Conservation (phyloP, 64 coral and sea anemone genomes). For the Montipora capricornis region DNA sequence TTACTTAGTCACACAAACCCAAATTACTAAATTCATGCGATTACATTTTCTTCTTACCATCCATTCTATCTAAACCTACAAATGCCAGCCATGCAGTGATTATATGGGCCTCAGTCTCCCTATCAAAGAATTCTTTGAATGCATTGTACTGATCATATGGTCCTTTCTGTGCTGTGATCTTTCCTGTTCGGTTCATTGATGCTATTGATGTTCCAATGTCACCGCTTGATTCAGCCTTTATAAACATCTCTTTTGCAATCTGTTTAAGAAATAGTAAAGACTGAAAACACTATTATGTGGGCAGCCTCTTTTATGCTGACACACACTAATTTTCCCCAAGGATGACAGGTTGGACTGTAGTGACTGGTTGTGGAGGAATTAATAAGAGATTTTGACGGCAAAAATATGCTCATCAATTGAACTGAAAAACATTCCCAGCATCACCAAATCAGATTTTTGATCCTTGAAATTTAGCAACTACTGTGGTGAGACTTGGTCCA, state of each 20-base stretch:
- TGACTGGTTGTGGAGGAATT: too few species aligned
- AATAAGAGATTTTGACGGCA: too few species aligned
- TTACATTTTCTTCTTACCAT: constrained; percentile 18
- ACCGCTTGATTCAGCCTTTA: constrained; percentile 40
- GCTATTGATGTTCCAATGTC: constrained; percentile 50
- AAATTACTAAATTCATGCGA: constrained; percentile 5
- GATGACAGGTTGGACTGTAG: too few species aligned
- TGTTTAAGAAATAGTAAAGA: not conserved
- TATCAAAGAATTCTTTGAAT: constrained; percentile 49
- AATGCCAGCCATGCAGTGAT: constrained; percentile 49
- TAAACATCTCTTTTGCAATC: constrained; percentile 45
- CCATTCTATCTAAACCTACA: constrained; percentile 10
- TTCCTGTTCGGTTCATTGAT: constrained; percentile 55
- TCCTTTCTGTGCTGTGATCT: constrained; percentile 45
- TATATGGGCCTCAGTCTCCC: constrained; percentile 60
- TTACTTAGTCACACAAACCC: constrained; percentile 12
- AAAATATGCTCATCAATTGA: too few species aligned
- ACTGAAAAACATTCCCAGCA: too few species aligned
- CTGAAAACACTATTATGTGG: too few species aligned
- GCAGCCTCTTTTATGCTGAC: too few species aligned
- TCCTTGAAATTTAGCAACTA: too few species aligned
- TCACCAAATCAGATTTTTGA: too few species aligned
- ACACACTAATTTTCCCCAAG: too few species aligned
- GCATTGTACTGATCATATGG: constrained; percentile 65
- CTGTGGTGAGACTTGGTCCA: too few species aligned